These are phyloP conservation scores for Parauchenoglanis ngamensis DNA, from an alignment of 2,797 vertebrate species.

Conservation along the genomic window DNA sequence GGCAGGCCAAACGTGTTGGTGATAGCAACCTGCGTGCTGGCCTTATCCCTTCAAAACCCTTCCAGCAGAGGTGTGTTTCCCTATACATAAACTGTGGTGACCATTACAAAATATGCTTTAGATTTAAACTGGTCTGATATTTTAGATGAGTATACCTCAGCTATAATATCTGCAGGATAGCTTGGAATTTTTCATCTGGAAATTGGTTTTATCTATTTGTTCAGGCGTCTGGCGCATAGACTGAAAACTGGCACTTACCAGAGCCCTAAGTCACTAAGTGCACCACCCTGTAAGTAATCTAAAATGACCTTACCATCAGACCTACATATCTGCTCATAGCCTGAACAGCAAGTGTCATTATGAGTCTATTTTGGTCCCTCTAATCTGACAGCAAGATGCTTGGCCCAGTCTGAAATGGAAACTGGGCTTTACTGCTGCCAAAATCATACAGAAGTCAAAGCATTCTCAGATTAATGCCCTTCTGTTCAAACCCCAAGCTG, in stretches of 20 bases:
- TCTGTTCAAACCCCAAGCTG: slow-evolving; percentile 21
- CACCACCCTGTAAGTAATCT: slow-evolving; percentile 80
- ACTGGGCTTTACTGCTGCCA: slow-evolving; percentile 33
- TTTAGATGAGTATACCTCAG: background rate
- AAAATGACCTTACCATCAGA: background rate
- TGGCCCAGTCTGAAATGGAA: slow-evolving; percentile 19
- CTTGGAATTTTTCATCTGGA: background rate
- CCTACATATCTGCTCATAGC: background rate
- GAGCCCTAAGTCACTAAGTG: slow-evolving; percentile 72
- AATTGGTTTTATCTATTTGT: slow-evolving; percentile 7
- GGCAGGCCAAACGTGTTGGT: slow-evolving; percentile 94
- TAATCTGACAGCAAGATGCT: slow-evolving; percentile 38
- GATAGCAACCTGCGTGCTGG: slow-evolving; percentile 95
- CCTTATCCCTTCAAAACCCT: slow-evolving; percentile 93
- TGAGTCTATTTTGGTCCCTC: slow-evolving; percentile 10
- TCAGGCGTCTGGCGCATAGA: slow-evolving; percentile 83
- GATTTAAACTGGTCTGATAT: background rate
- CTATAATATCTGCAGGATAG: background rate
- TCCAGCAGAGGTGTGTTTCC: slow-evolving; percentile 91
- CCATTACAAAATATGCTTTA: background rate
- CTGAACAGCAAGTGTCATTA: background rate
- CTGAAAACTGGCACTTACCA: slow-evolving; percentile 80
- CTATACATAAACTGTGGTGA: background rate
- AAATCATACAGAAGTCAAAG: slow-evolving; percentile 33
- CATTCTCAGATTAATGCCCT: slow-evolving; percentile 41